These are phyloP conservation scores for Panagrolaimus sp. DNA, from an alignment of 1,140 invertebrate genomes.

Conservation along the genomic window DNA sequence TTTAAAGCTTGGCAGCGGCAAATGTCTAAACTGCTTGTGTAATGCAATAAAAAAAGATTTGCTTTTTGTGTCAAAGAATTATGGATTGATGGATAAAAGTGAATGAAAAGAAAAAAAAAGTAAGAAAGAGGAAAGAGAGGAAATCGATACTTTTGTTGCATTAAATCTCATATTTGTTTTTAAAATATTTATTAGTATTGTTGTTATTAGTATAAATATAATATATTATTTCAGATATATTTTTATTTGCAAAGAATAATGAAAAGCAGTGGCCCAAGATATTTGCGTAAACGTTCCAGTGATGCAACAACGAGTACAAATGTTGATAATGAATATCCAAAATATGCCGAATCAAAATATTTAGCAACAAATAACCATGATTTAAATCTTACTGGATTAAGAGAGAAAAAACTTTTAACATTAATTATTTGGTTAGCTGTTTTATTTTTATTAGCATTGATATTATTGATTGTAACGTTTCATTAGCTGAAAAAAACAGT, in stretches of 20 bases:
- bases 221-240: neutral
- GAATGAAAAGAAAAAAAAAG: too few species aligned
- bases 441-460: conserved; percentile 28
- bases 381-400: conserved; percentile 35
- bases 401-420: conserved; percentile 29
- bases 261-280: neutral
- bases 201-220: neutral
- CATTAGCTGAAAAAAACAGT: too few species aligned
- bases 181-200: too few species aligned
- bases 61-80: too few species aligned
- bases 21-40: too few species aligned
- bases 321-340: conserved; percentile 7
- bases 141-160: too few species aligned
- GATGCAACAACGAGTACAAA: conserved; percentile 12
- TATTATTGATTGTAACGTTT: conserved; percentile 34
- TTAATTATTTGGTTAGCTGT: conserved; percentile 39
- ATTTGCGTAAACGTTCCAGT: conserved; percentile 12
- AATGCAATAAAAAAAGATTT: too few species aligned
- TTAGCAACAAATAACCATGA: conserved; percentile 17
- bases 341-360: conserved; percentile 11
- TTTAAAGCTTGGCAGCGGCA: too few species aligned
- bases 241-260: neutral
- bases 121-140: too few species aligned
- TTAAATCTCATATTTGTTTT: too few species aligned
- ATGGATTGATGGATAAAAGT: too few species aligned